These are phyloP conservation scores for Cerceris ruficornis DNA, from an alignment of 2,888 invertebrate species.

Conservation along the genomic window DNA sequence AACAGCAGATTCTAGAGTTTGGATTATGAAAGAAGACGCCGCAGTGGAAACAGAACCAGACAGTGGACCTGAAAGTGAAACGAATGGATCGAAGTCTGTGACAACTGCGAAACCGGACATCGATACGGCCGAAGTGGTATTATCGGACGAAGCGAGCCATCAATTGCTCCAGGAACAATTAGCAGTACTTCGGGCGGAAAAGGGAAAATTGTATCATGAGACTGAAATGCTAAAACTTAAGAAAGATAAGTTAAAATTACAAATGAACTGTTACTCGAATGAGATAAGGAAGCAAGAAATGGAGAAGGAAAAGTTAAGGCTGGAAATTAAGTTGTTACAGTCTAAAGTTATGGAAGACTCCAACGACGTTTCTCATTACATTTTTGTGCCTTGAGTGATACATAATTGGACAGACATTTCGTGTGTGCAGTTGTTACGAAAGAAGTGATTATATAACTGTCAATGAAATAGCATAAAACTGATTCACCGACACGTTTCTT, in stretches of 20 bases:
- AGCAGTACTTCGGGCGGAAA: slow-evolving; percentile 77
- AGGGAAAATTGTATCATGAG: slow-evolving; percentile 75
- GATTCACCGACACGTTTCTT: not conserved
- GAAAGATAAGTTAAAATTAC: slow-evolving; percentile 82
- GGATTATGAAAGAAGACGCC: slow-evolving; percentile 72
- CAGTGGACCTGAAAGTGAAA: slow-evolving; percentile 67
- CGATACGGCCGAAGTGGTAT: slow-evolving; percentile 61
- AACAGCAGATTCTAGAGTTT: slow-evolving; percentile 69
- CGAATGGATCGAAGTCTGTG: slow-evolving; percentile 41
- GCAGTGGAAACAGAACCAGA: slow-evolving; percentile 67
- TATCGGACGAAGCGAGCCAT: slow-evolving; percentile 74
- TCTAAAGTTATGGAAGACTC: slow-evolving; percentile 77
- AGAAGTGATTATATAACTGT: not conserved
- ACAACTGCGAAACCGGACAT: slow-evolving; percentile 39
- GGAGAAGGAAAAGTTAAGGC: slow-evolving; percentile 76
- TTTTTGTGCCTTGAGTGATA: slow-evolving; percentile 76
- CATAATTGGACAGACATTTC: not conserved
- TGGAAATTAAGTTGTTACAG: slow-evolving; percentile 77
- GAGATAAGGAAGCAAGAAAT: slow-evolving; percentile 76
- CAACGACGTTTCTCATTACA: slow-evolving; percentile 78
- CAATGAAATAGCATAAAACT: not conserved
- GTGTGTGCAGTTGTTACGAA: not conserved
- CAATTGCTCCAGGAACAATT: slow-evolving; percentile 76
- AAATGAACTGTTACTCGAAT: slow-evolving; percentile 74
- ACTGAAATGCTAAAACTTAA: slow-evolving; percentile 78